Evolutionary conservation across 1,140 invertebrate genomes (phyloP).

Genomic region (Drosophila tani): DNA sequence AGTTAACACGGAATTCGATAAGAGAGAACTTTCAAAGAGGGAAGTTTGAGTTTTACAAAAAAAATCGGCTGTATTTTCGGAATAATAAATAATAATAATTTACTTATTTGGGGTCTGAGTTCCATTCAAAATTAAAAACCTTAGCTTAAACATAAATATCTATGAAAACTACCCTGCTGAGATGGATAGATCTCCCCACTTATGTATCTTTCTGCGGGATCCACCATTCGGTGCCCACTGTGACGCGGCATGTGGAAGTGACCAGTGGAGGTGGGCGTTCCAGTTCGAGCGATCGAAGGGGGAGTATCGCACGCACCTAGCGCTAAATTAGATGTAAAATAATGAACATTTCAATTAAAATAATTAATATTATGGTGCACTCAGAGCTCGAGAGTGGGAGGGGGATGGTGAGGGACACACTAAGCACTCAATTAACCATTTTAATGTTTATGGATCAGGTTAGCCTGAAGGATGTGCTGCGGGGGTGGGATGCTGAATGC

Average conservation of each 20-base stretch:
- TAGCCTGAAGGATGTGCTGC: slow-evolving; percentile 36
- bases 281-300: not conserved
- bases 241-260: slow-evolving; percentile 16
- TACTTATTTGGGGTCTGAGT: not conserved
- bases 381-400: slow-evolving; percentile 5
- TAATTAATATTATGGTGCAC: slow-evolving; percentile 81
- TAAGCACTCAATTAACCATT: slow-evolving; percentile 85
- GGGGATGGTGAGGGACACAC: slow-evolving; percentile 52
- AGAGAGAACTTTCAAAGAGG: not conserved
- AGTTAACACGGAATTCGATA: not conserved
- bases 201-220: too few relatives aligned
- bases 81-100: too few relatives aligned
- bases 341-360: slow-evolving; percentile 85
- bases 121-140: not conserved
- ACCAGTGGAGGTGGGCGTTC: slow-evolving; percentile 10
- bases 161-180: not conserved
- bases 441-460: slow-evolving; percentile 77
- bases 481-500: slow-evolving; percentile 9
- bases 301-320: slow-evolving; percentile 51
- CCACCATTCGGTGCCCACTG: slow-evolving; percentile 1
- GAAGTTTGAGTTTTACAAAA: not conserved
- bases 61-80: too few relatives aligned
- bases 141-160: not conserved
- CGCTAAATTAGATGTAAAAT: slow-evolving; percentile 83
- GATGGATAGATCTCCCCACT: not conserved